phyloP scores from a whole-genome alignment of 2,888 invertebrate species.

The Papilio gigon region DNA sequence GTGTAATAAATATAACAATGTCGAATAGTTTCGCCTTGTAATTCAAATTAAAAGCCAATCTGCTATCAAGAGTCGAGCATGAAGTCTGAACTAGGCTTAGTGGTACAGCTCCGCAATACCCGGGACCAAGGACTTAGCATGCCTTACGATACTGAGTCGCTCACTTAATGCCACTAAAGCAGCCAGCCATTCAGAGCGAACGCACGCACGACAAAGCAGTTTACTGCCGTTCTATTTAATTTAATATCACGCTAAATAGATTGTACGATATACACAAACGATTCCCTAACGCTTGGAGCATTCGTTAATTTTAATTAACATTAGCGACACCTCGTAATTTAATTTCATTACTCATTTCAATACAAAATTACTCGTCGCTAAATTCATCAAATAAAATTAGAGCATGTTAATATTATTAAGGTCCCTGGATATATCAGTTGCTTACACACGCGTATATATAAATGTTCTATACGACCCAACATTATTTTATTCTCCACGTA shows the following conservation, averaged over 20 bases:
- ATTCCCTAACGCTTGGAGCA: constrained; percentile 10
- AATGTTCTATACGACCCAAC: constrained; percentile 37
- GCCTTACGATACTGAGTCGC: constrained; percentile 33
- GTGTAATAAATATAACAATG: background rate
- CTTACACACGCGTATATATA: constrained; percentile 22
- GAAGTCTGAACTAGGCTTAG: constrained; percentile 21
- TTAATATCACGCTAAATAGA: constrained; percentile 38
- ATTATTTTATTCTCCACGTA: constrained; percentile 39
- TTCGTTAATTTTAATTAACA: constrained; percentile 35
- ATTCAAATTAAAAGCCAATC: constrained; percentile 23
- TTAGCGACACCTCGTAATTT: constrained; percentile 35
- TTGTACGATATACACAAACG: constrained; percentile 25
- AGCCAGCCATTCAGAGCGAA: constrained; percentile 32
- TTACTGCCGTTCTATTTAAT: constrained; percentile 36
- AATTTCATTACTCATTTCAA: constrained; percentile 39
- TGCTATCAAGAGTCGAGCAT: constrained; percentile 15
- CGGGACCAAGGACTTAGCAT: constrained; percentile 27
- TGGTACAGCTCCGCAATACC: constrained; percentile 18
- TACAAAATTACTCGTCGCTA: constrained; percentile 36
- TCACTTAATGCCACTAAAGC: constrained; percentile 38
- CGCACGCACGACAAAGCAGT: constrained; percentile 37
- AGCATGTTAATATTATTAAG: constrained; percentile 15
- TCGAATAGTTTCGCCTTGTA: background rate
- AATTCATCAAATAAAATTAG: constrained; percentile 35
- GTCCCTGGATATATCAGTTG: constrained; percentile 19